Conservation (phyloP, 2,797 vertebrate genomes). For the Ctenosaura bakeri region DNA sequence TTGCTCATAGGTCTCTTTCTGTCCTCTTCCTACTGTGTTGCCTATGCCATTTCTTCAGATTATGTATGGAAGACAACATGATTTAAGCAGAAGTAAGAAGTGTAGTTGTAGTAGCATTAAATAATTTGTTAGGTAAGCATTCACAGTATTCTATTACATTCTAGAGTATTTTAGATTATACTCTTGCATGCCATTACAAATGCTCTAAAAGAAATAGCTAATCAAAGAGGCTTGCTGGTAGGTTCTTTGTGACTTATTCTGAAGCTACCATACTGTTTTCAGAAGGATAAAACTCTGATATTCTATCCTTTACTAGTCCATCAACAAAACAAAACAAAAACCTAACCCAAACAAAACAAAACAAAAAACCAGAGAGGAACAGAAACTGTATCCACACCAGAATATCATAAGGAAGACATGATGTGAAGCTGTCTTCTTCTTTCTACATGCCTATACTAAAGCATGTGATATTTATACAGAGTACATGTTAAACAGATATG, state of each 20-base stretch:
- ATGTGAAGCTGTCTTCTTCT: background rate
- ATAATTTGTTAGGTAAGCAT: background rate
- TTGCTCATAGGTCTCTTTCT: background rate
- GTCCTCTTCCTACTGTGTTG: background rate
- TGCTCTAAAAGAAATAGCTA: slow-evolving; percentile 10
- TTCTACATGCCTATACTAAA: background rate
- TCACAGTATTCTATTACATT: background rate
- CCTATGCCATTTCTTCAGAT: background rate
- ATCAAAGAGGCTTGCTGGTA: background rate
- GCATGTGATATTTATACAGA: slow-evolving; percentile 21
- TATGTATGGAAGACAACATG: background rate
- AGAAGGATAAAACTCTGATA: slow-evolving; percentile 34
- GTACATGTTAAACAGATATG: background rate
- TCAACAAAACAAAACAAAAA: slow-evolving; percentile 23
- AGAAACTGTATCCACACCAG: background rate
- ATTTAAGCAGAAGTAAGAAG: background rate
- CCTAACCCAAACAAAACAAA: too few relatives aligned
- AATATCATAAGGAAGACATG: slow-evolving; percentile 20
- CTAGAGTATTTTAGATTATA: slow-evolving; percentile 7
- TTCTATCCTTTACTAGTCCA: slow-evolving; percentile 35
- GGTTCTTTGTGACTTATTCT: slow-evolving; percentile 46
- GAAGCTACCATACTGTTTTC: slow-evolving; percentile 44
- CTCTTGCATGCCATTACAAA: slow-evolving; percentile 18
- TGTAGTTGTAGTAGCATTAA: background rate
- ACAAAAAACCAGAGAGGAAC: background rate